Conservation (phyloP, 2,888 invertebrate species). For the Drosophila histrio region DNA sequence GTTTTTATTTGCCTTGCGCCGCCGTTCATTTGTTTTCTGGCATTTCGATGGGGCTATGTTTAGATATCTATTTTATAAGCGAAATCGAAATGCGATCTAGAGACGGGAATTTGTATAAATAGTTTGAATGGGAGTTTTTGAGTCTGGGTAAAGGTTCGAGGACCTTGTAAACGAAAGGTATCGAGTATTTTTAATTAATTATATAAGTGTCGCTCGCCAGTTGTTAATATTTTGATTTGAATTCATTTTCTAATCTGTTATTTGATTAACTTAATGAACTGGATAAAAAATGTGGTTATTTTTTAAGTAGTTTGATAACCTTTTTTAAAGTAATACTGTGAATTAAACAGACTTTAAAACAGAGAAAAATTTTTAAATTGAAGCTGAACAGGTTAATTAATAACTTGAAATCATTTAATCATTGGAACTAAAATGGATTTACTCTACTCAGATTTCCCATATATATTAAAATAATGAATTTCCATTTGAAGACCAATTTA, state of each 20-base stretch:
- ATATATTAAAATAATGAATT: background rate
- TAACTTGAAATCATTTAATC: too few relatives aligned
- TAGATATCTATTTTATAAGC: slow-evolving; percentile 40
- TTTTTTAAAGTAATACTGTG: too few relatives aligned
- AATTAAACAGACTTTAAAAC: too few relatives aligned
- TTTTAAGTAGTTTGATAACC: too few relatives aligned
- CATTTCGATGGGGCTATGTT: slow-evolving; percentile 51
- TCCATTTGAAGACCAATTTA: background rate
- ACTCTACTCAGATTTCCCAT: background rate
- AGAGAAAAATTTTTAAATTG: too few relatives aligned
- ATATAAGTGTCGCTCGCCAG: too few relatives aligned
- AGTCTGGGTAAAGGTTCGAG: background rate
- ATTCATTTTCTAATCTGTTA: too few relatives aligned
- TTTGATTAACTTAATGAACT: too few relatives aligned
- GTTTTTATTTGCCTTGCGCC: slow-evolving; percentile 5
- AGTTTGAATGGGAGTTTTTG: background rate
- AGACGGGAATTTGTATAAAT: slow-evolving; percentile 27
- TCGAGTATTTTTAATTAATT: background rate
- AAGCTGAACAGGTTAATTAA: too few relatives aligned
- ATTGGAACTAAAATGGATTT: too few relatives aligned
- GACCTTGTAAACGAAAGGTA: background rate
- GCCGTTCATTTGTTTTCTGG: slow-evolving; percentile 38
- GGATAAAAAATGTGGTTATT: too few relatives aligned
- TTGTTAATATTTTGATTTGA: too few relatives aligned
- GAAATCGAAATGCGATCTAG: slow-evolving; percentile 28